These are phyloP conservation scores for Invenusta paracnida DNA, from an alignment of 2,888 invertebrate genomes.

Conservation along the genomic window DNA sequence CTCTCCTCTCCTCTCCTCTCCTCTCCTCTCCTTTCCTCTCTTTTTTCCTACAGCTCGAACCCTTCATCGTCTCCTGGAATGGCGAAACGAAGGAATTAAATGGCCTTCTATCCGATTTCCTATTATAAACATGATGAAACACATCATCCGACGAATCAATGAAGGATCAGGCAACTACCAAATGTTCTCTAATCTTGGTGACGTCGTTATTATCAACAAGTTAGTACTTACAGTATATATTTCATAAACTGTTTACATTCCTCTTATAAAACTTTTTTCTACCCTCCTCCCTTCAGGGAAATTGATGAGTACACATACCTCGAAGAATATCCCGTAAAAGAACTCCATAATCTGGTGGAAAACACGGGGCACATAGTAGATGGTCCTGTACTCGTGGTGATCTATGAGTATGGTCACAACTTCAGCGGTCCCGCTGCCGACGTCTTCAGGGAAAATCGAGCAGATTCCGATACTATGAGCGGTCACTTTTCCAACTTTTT, in stretches of 20 bases:
- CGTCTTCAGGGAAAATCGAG: slow-evolving; percentile 59
- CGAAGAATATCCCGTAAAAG: slow-evolving; percentile 60
- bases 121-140: slow-evolving; percentile 53
- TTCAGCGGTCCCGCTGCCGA: slow-evolving; percentile 61
- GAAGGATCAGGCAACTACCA: slow-evolving; percentile 62
- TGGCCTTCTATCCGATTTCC: slow-evolving; percentile 55
- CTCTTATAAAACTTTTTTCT: too few relatives aligned
- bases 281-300: slow-evolving; percentile 50
- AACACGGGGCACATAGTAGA: slow-evolving; percentile 53
- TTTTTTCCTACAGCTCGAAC: slow-evolving; percentile 60
- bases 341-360: slow-evolving; percentile 54
- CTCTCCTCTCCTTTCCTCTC: too few relatives aligned
- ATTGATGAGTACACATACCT: slow-evolving; percentile 52
- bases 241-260: slow-evolving; percentile 17
- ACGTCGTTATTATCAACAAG: slow-evolving; percentile 58
- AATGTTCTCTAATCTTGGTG: slow-evolving; percentile 61
- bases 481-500: slow-evolving; percentile 62
- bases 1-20: too few relatives aligned
- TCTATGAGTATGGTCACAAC: slow-evolving; percentile 60
- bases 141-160: slow-evolving; percentile 60
- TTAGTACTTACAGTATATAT: slow-evolving; percentile 49
- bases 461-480: slow-evolving; percentile 57
- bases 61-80: slow-evolving; percentile 58
- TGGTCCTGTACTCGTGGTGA: slow-evolving; percentile 52
- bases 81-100: slow-evolving; percentile 55